Percentiles rank a stretch among this genome's conserved stretches.
These are phyloP conservation scores for Solen grandis DNA, from an alignment of 1,140 invertebrate species.

Conservation along the genomic window DNA sequence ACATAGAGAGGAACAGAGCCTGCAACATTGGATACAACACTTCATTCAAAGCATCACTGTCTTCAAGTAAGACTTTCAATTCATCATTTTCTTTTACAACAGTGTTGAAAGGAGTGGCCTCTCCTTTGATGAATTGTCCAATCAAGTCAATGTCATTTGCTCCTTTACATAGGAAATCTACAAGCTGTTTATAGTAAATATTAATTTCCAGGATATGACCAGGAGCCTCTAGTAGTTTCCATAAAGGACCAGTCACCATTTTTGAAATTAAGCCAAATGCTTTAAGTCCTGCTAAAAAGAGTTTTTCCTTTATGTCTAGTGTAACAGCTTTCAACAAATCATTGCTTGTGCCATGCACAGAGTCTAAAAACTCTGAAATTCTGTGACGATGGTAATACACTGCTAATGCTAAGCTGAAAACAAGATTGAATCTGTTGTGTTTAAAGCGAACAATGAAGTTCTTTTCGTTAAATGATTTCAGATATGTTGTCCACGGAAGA, in stretches of 20 bases:
- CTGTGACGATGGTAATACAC: slow-evolving; percentile 22
- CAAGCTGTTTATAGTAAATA: slow-evolving; percentile 33
- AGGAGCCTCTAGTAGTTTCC: slow-evolving; percentile 32
- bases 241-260: slow-evolving; percentile 39
- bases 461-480: slow-evolving; percentile 11
- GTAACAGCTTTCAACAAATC: slow-evolving; percentile 38
- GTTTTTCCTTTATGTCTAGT: slow-evolving; percentile 28
- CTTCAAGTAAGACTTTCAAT: not conserved
- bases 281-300: slow-evolving; percentile 43
- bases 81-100: slow-evolving; percentile 21
- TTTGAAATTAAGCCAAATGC: slow-evolving; percentile 56
- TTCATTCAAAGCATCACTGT: slow-evolving; percentile 27
- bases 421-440: slow-evolving; percentile 56
- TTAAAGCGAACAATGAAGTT: slow-evolving; percentile 24
- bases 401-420: slow-evolving; percentile 37
- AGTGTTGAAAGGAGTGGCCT: slow-evolving; percentile 26
- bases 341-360: slow-evolving; percentile 22
- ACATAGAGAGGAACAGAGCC: slow-evolving; percentile 32
- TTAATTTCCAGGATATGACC: slow-evolving; percentile 54
- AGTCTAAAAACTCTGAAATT: slow-evolving; percentile 38
- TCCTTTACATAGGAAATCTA: slow-evolving; percentile 41
- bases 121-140: slow-evolving; percentile 16
- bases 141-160: slow-evolving; percentile 23
- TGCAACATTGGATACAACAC: slow-evolving; percentile 24
- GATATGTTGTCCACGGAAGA: slow-evolving; percentile 14